These are phyloP conservation scores for Petrocephalus microphthalmus DNA, from an alignment of 2,113 vertebrate species.

Conservation along the genomic window DNA sequence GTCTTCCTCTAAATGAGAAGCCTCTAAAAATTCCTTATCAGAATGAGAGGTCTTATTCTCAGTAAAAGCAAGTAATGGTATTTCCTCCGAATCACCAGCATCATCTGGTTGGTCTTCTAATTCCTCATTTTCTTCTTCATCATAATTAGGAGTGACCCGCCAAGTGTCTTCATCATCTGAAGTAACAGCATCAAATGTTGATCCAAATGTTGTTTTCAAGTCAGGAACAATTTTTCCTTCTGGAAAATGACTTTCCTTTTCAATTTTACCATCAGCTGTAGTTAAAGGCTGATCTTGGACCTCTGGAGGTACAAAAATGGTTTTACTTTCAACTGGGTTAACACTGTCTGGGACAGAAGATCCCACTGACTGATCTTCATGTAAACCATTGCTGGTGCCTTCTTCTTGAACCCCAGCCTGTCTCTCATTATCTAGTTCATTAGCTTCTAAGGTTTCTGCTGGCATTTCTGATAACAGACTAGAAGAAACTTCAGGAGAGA, in stretches of 20 bases:
- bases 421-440: slow-evolving; percentile 24
- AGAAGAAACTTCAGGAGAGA: slow-evolving; percentile 26
- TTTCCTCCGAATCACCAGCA: slow-evolving; percentile 41
- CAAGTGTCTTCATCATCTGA: slow-evolving; percentile 73
- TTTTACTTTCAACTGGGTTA: slow-evolving; percentile 55
- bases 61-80: slow-evolving; percentile 59
- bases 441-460: neutral
- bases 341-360: slow-evolving; percentile 52
- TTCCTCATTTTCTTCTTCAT: slow-evolving; percentile 48
- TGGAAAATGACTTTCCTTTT: slow-evolving; percentile 53
- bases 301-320: slow-evolving; percentile 55
- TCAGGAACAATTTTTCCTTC: slow-evolving; percentile 58
- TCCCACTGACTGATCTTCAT: slow-evolving; percentile 43
- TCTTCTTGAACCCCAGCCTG: slow-evolving; percentile 12
- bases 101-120: slow-evolving; percentile 39
- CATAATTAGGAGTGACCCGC: slow-evolving; percentile 58
- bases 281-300: slow-evolving; percentile 42
- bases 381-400: slow-evolving; percentile 25
- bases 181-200: slow-evolving; percentile 74
- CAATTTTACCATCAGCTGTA: slow-evolving; percentile 35
- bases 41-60: slow-evolving; percentile 26
- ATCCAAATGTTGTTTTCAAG: slow-evolving; percentile 73
- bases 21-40: slow-evolving; percentile 17
- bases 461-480: slow-evolving; percentile 16
- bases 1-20: slow-evolving; percentile 30